phyloP scores from a whole-genome alignment of 2,888 invertebrate species.

The Leucania comma region DNA sequence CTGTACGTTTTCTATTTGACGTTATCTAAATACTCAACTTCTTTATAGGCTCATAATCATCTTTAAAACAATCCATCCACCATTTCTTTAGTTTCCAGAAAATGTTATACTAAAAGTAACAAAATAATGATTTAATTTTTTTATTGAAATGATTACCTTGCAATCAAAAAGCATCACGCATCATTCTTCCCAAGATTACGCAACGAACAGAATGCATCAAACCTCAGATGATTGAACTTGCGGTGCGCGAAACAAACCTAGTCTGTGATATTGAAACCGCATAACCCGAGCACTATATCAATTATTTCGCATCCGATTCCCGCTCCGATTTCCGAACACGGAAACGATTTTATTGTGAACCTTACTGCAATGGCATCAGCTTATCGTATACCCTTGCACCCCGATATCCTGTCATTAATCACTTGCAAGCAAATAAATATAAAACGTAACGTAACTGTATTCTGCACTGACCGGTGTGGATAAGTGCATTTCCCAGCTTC shows the following conservation, averaged over 20 bases:
- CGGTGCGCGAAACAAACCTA: constrained; percentile 15
- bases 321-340: constrained; percentile 42
- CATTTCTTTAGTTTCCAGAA: neutral
- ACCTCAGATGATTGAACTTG: constrained; percentile 34
- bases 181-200: constrained; percentile 28
- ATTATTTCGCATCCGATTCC: constrained; percentile 52
- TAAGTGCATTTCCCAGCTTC: constrained; percentile 42
- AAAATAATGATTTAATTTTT: neutral
- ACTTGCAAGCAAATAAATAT: constrained; percentile 29
- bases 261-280: constrained; percentile 50
- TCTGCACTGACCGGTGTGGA: constrained; percentile 26
- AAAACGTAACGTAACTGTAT: constrained; percentile 22
- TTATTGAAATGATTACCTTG: constrained; percentile 2
- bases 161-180: constrained; percentile 10
- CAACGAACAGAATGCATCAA: constrained; percentile 23
- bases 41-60: neutral
- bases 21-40: neutral
- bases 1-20: neutral
- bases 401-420: constrained; percentile 48
- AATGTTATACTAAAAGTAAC: neutral
- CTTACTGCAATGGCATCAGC: constrained; percentile 15
- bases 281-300: constrained; percentile 45
- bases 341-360: constrained; percentile 41
- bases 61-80: neutral
- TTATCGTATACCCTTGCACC: constrained; percentile 44